These are phyloP conservation scores for Eurytoma adleriae DNA, from an alignment of 2,888 invertebrate species.

Conservation along the genomic window DNA sequence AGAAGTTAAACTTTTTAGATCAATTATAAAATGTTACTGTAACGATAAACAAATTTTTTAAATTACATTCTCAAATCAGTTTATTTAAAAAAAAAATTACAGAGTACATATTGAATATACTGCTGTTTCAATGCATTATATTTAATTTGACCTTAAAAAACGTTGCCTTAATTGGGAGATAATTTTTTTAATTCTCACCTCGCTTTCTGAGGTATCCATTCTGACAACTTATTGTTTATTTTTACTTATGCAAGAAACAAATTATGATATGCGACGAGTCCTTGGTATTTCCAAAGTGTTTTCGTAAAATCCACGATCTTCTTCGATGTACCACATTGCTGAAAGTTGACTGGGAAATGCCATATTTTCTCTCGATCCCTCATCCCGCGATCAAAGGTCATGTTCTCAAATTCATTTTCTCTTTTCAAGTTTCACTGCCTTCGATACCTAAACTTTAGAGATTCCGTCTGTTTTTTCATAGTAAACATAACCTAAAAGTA, in stretches of 20 bases:
- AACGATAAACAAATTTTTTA: too few species aligned
- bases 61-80: not conserved
- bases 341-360: slow-evolving; percentile 13
- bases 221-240: slow-evolving; percentile 40
- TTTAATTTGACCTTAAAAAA: too few species aligned
- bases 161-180: too few species aligned
- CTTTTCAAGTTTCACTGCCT: not conserved
- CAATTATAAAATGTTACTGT: not conserved
- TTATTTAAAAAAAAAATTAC: not conserved
- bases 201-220: slow-evolving; percentile 62
- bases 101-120: too few species aligned
- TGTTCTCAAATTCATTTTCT: slow-evolving; percentile 11
- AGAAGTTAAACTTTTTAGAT: not conserved
- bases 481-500: slow-evolving; percentile 51
- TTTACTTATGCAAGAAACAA: slow-evolving; percentile 27
- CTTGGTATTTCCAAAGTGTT: slow-evolving; percentile 20
- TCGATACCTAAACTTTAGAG: not conserved
- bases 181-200: slow-evolving; percentile 52
- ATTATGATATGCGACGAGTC: slow-evolving; percentile 16
- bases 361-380: slow-evolving; percentile 27
- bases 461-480: slow-evolving; percentile 26
- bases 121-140: too few species aligned
- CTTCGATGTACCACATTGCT: not conserved
- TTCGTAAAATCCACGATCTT: not conserved
- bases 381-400: not conserved